Evolutionary conservation across 2,113 vertebrate genomes (phyloP).

Genomic region (Epinephelus fuscoguttatus): DNA sequence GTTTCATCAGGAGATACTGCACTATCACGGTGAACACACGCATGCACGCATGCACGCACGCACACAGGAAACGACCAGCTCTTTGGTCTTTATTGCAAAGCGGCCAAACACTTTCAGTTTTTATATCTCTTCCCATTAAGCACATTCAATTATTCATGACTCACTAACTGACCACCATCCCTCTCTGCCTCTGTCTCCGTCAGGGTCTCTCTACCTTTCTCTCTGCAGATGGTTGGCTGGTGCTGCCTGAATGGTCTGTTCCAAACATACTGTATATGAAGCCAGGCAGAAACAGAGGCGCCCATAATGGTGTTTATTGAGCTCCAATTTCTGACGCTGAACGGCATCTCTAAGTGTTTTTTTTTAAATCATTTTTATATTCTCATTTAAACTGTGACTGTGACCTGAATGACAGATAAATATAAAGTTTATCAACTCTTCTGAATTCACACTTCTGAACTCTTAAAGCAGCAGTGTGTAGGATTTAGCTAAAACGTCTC

Average conservation of each 20-base stretch:
- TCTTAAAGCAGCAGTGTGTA: no score
- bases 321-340: no score
- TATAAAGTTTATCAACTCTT: background rate
- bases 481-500: no score
- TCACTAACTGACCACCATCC: constrained; percentile 64
- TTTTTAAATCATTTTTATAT: background rate
- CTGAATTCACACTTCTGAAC: background rate
- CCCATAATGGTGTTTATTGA: background rate
- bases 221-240: no score
- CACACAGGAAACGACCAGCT: background rate
- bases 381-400: background rate
- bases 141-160: constrained; percentile 67
- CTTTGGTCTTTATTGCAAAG: constrained; percentile 39
- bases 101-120: constrained; percentile 59
- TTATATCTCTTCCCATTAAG: constrained; percentile 61
- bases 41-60: constrained; percentile 9
- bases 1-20: background rate
- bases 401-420: background rate
- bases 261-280: background rate
- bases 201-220: constrained; percentile 9
- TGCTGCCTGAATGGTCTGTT: background rate
- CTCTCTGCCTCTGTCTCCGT: constrained; percentile 13
- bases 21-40: background rate
- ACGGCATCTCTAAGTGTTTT: background rate
- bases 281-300: background rate